Conservation (phyloP, 2,888 invertebrate species). For the Ellobium chinense region DNA sequence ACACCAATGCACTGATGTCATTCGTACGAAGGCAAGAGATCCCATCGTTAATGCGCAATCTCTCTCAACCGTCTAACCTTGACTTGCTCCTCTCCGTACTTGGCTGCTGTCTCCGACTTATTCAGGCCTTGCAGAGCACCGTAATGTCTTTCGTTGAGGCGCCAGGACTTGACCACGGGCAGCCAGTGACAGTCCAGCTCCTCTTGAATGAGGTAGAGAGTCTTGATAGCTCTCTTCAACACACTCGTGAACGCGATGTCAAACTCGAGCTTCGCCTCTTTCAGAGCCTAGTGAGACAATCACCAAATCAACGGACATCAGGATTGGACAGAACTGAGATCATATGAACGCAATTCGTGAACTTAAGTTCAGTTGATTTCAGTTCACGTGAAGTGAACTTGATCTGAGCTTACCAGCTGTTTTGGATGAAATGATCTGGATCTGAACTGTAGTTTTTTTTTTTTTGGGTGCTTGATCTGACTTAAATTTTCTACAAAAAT, state of each 20-base stretch:
- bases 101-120: conserved; percentile 79
- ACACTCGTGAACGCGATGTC: conserved; percentile 79
- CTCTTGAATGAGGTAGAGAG: conserved; percentile 77
- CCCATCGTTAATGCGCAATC: background rate
- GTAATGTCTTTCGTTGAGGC: conserved; percentile 79
- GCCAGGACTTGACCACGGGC: conserved; percentile 77
- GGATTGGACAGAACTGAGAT: too few relatives aligned
- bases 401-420: too few relatives aligned
- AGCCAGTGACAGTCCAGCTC: conserved; percentile 79
- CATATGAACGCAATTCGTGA: too few relatives aligned
- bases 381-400: too few relatives aligned
- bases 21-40: too few relatives aligned
- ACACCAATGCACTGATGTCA: too few relatives aligned
- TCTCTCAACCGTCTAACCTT: conserved; percentile 66
- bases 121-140: conserved; percentile 79
- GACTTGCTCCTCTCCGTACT: conserved; percentile 79
- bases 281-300: conserved; percentile 77
- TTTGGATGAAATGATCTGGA: too few relatives aligned
- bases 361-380: too few relatives aligned
- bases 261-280: conserved; percentile 76
- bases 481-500: too few relatives aligned
- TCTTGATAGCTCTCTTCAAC: conserved; percentile 79
- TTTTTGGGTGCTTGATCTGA: too few relatives aligned
- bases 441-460: too few relatives aligned
- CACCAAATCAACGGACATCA: too few relatives aligned